Base-by-base conservation (phyloP, 2,113 vertebrate genomes). In the Corydoras maculifer region DNA sequence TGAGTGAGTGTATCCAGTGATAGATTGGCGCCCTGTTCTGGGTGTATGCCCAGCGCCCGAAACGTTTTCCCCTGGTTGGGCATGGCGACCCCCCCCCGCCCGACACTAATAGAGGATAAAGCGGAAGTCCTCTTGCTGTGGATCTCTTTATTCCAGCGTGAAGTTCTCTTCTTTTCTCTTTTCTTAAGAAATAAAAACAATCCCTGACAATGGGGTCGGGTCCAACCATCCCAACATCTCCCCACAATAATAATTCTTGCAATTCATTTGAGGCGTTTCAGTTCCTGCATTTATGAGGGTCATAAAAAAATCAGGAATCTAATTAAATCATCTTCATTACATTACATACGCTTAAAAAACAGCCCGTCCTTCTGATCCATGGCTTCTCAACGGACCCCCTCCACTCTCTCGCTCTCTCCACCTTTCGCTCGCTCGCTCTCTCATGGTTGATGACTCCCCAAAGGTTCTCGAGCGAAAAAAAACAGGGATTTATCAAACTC, bases 401-500 rank as follows among this genome's bases (percentile, higher is more conserved):
- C 64, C 31, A 29, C 68, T 58, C 78, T 4, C 35, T 43, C 35
- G 35, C 35, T 43, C 35, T 8, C 35, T 4, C 35, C 18, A 25
- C 18, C 18, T 25, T 25, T 43, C 35, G 4, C 35, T 43, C 35
- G 35, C 35, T 43, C 35, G 35, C 35, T 43, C 68, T 65, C 59
- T 58, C 75, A 80, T 91, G 89, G 91, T 83, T 88, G 89, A 91
- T 92, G 87, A 80, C 87, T 91, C 93, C 92, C 92, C 65, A 78
- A 91, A 91, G 92, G 88, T 90, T 90, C 88, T 83, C 57, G 48
- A 9, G 5, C 64, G 75, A 67, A 73, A 78, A 60, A 67, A 73
- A 84, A 81, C 87, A 87, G 91, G 93, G 92, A 98, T 96, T 93
- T 93, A 95, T 96, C 92, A 93, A 90, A 90, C 94, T 93, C 93